Evolutionary conservation across 2,113 vertebrate genomes (phyloP), one percentile per base, ranked within the genome.

Genomic region (Ifrita kowaldi): DNA sequence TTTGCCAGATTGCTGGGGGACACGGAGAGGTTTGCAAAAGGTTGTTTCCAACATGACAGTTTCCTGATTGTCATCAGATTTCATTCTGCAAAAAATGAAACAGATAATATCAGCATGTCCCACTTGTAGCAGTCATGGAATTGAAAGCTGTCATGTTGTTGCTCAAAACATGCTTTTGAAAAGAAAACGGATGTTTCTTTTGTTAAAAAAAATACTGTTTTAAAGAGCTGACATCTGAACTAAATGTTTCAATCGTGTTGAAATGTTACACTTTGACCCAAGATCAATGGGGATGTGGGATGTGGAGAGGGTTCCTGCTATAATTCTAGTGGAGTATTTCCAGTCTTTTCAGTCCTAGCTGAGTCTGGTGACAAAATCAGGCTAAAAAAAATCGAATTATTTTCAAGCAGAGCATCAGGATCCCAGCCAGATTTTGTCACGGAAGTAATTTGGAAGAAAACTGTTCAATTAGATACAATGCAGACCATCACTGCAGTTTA

Each of bases 61-160:
- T 93, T 89, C 86, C 86, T 87, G 93, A 93, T 92, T 92, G 89
- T 60, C 68, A 55, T 67, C 92, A 83, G 83, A 77, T 89, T 90
- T 86, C 57, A 56, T 70, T 75, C 60, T 44, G 35, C 26, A 90
- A 77, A 92, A 95, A 88, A 49, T 8, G 17, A 84, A 93, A 87
- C 52, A 81, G 94, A 95, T 94, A 92, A 95, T 89, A 95, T 74
- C 91, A 87, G 84, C 64, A 23, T 37, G 60, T 95, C 80, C 80
- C 64, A 32, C 42, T 93, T 90, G 47, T 47, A 88, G 57, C 59
- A 86, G 94, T 44, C 71, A 55, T 3, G 1, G 55, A 90, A 92
- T 60, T 78, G 95, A 81, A 87, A 90, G 84, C 91, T 97, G 93
- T 96, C 94, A 78, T 52, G 80, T 26, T 90, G 42, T 78, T 89